Evolutionary conservation across 2,888 invertebrate genomes (phyloP).

Genomic region (Sialis fuliginosa): DNA sequence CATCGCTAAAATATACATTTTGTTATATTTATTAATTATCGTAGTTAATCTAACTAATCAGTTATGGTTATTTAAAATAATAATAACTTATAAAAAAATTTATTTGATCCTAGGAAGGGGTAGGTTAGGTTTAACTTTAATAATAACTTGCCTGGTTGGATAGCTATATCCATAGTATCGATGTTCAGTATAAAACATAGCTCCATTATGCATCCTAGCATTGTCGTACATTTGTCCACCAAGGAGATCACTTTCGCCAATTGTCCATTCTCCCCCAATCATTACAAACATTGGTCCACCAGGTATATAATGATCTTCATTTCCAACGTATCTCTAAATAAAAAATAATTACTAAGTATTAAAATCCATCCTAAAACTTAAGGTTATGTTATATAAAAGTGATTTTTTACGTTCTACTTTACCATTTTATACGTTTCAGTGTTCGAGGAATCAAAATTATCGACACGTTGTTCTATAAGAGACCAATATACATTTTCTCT

Average conservation of each 20-base stretch:
- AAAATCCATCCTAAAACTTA: neutral
- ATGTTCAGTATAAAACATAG: conserved; percentile 61
- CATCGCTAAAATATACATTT: conserved; percentile 19
- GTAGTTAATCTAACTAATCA: too few relatives aligned
- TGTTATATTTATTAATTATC: too few relatives aligned
- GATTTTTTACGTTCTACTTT: neutral
- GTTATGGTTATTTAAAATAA: too few relatives aligned
- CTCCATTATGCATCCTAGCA: conserved; percentile 36
- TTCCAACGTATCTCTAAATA: conserved; percentile 14
- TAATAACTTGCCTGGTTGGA: conserved; percentile 6
- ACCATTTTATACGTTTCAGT: neutral
- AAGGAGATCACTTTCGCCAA: conserved; percentile 34
- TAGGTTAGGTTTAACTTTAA: neutral
- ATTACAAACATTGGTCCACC: conserved; percentile 43
- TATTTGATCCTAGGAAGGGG: too few relatives aligned
- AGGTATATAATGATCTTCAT: conserved; percentile 25
- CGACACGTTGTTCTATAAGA: conserved; percentile 5
- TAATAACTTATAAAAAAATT: too few relatives aligned
- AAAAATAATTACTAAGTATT: neutral
- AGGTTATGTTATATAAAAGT: neutral
- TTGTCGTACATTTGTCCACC: conserved; percentile 43
- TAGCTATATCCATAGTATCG: conserved; percentile 45
- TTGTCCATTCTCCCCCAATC: conserved; percentile 62
- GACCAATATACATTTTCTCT: too few relatives aligned
- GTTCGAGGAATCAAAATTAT: neutral